Percentiles rank a stretch among this genome's conserved stretches.
These are phyloP conservation scores for Anthophora plumipes DNA, from an alignment of 2,888 invertebrate genomes.

Conservation along the genomic window DNA sequence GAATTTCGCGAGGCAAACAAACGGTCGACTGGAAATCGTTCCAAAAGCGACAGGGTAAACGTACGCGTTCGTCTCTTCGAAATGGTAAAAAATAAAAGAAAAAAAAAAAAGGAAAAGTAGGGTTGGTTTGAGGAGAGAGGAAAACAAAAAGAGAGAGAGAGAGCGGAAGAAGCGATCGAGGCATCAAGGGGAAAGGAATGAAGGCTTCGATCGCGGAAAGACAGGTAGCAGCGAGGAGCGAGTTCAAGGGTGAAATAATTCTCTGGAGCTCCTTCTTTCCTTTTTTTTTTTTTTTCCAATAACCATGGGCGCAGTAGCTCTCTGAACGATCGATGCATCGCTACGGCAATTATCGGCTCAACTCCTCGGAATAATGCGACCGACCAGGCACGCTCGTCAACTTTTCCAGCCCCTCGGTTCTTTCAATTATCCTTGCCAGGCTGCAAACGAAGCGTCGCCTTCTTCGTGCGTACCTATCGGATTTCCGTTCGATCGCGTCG, in stretches of 20 bases:
- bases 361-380: conserved; percentile 54
- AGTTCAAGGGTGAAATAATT: conserved; percentile 38
- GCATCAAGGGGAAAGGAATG: background rate
- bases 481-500: conserved; percentile 60
- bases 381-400: conserved; percentile 36
- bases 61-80: background rate
- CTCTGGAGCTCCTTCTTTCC: background rate
- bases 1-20: conserved; percentile 6
- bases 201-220: conserved; percentile 4
- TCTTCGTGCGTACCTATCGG: conserved; percentile 48
- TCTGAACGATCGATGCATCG: background rate
- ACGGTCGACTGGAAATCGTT: background rate
- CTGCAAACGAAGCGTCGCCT: conserved; percentile 52
- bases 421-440: conserved; percentile 59
- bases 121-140: background rate
- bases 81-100: background rate
- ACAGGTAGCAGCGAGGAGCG: background rate
- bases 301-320: background rate
- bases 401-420: conserved; percentile 29
- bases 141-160: background rate
- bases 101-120: no score
- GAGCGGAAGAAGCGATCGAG: background rate
- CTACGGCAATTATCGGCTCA: conserved; percentile 42
- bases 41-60: conserved; percentile 10
- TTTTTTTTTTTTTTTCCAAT: conserved; percentile 6